A percentile compares a stretch with the other conserved stretches of the same genome.
Conservation (phyloP, 2,797 vertebrate genomes). For the Oophaga sylvatica region DNA sequence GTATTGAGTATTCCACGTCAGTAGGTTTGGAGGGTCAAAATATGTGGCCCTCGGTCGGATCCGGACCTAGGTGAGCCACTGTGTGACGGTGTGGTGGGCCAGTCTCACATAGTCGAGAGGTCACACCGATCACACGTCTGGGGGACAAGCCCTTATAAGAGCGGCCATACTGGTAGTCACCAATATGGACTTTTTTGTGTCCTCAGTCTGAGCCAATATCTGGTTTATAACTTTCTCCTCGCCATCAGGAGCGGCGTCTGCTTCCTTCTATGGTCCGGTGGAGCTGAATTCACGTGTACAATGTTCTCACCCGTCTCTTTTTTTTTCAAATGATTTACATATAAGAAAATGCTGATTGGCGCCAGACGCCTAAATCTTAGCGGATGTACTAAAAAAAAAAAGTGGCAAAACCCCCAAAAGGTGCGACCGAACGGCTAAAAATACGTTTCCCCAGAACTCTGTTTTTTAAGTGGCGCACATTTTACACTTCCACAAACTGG, state of each 20-base stretch:
- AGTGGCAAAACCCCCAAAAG: not conserved
- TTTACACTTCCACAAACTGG: not conserved
- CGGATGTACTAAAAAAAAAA: not conserved
- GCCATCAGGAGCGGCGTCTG: no score
- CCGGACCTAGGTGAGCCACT: no score
- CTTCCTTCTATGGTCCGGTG: not conserved
- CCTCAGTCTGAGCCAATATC: no score
- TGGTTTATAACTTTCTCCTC: no score
- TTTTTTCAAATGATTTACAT: not conserved
- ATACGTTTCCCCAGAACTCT: not conserved
- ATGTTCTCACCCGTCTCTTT: not conserved
- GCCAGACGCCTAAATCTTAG: not conserved
- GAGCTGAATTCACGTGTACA: not conserved
- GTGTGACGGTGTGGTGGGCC: no score
- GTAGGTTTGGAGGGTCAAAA: no score
- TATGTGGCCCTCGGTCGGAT: no score
- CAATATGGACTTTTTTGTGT: no score
- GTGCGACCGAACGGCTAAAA: not conserved
- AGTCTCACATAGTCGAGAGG: no score
- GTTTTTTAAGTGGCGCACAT: not conserved
- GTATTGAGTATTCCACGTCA: no score
- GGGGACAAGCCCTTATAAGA: no score
- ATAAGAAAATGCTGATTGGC: not conserved
- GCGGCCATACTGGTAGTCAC: not conserved
- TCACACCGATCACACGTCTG: no score